Conservation (phyloP, 2,113 vertebrate genomes). For the Taurulus bubalis region DNA sequence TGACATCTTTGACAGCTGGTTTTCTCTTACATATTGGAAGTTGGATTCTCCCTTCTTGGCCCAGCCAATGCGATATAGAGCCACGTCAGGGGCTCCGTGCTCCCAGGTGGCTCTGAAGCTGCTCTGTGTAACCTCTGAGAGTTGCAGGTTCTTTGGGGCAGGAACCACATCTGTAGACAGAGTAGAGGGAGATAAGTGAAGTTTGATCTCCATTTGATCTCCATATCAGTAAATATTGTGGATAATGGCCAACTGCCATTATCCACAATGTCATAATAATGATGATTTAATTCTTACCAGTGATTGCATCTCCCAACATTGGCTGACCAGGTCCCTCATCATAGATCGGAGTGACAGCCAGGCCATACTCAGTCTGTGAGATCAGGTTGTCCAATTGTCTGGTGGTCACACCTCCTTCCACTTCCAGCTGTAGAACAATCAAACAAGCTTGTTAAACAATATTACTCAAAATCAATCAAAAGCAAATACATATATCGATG, state of each 20-base stretch:
- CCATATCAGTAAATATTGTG: neutral
- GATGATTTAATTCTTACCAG: slow-evolving; percentile 83
- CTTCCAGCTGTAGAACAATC: slow-evolving; percentile 86
- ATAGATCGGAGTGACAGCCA: slow-evolving; percentile 90
- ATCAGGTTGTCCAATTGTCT: slow-evolving; percentile 86
- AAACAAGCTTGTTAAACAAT: slow-evolving; percentile 29
- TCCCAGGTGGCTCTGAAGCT: slow-evolving; percentile 95
- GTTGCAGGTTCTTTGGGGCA: slow-evolving; percentile 90
- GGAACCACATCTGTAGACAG: slow-evolving; percentile 86
- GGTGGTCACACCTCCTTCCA: slow-evolving; percentile 86
- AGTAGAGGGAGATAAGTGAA: neutral
- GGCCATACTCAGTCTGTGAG: slow-evolving; percentile 90
- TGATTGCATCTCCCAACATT: slow-evolving; percentile 85
- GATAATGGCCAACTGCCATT: neutral
- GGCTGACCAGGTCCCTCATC: slow-evolving; percentile 87
- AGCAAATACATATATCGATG: neutral
- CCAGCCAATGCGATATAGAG: slow-evolving; percentile 94
- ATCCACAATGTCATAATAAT: neutral
- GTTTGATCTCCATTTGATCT: neutral
- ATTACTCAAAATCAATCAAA: neutral
- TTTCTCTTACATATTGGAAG: slow-evolving; percentile 77
- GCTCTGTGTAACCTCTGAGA: slow-evolving; percentile 88
- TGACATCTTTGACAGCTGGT: slow-evolving; percentile 26
- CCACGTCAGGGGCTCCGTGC: slow-evolving; percentile 94
- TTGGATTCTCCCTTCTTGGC: slow-evolving; percentile 83